phyloP scores from a whole-genome alignment of 2,888 invertebrate genomes.

The Dendrolimus houi region DNA sequence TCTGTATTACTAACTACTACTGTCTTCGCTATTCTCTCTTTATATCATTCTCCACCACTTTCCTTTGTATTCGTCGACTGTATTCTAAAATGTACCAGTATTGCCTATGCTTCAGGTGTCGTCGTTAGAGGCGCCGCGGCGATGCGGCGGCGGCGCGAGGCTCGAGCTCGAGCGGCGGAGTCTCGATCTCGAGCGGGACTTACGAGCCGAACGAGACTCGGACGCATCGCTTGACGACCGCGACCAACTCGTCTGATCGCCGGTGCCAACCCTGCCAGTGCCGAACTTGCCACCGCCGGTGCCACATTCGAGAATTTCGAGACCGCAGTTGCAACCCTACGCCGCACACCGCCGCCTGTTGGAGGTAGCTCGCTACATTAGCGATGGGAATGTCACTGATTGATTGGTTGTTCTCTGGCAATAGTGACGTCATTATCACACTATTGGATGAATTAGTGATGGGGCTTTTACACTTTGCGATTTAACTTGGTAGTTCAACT shows the following conservation, averaged over 20 bases:
- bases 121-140: constrained; percentile 55
- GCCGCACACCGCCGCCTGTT: background rate
- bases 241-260: constrained; percentile 57
- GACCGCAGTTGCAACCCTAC: background rate
- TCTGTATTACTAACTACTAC: too few relatives aligned
- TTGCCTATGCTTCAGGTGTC: constrained; percentile 43
- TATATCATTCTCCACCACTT: too few relatives aligned
- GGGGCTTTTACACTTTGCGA: too few relatives aligned
- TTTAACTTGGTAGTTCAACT: too few relatives aligned
- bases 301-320: background rate
- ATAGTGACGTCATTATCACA: too few relatives aligned
- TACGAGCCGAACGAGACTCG: constrained; percentile 57
- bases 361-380: background rate
- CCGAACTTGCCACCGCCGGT: background rate
- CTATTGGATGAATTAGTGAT: too few relatives aligned
- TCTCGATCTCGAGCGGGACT: constrained; percentile 69
- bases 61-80: background rate
- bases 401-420: background rate
- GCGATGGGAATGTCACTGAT: background rate
- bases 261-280: constrained; percentile 3
- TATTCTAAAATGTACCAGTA: background rate
- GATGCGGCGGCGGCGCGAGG: constrained; percentile 37
- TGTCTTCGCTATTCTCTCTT: too few relatives aligned
- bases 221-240: constrained; percentile 66
- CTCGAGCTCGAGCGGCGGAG: constrained; percentile 67